Percentiles rank a stretch among this genome's conserved stretches.
Conservation (phyloP, 2,888 invertebrate species). For the Drosophila nigricruria region DNA sequence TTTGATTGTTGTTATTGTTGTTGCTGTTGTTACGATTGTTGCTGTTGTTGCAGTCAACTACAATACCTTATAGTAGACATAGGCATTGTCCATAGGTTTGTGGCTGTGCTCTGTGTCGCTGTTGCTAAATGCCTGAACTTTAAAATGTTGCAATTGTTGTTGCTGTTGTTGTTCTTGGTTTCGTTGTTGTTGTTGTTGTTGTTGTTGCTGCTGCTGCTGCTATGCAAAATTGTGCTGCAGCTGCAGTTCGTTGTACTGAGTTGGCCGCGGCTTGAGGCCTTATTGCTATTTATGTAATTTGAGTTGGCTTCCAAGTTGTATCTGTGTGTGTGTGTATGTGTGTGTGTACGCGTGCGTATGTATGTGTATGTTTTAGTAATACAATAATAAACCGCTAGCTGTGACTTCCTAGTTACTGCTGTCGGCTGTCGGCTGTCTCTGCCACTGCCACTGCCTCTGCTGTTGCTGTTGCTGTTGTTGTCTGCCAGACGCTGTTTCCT, state of each 20-base stretch:
- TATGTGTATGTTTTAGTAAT: slow-evolving; percentile 51
- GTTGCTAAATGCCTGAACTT: slow-evolving; percentile 66
- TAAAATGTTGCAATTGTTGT: slow-evolving; percentile 50
- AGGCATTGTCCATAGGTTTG: slow-evolving; percentile 85
- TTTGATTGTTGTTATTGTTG: slow-evolving; percentile 30
- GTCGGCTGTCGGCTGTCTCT: slow-evolving; percentile 4
- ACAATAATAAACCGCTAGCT: slow-evolving; percentile 73
- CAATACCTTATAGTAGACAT: slow-evolving; percentile 85
- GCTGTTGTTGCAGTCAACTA: slow-evolving; percentile 48
- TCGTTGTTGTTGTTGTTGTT: slow-evolving; percentile 28
- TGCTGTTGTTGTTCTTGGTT: slow-evolving; percentile 20
- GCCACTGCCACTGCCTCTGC: background rate
- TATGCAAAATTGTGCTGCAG: slow-evolving; percentile 60
- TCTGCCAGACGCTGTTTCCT: slow-evolving; percentile 50
- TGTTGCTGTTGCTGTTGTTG: slow-evolving; percentile 14
- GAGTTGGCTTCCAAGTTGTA: slow-evolving; percentile 60
- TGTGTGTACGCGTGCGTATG: slow-evolving; percentile 14
- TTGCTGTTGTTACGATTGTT: slow-evolving; percentile 13
- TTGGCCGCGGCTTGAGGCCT: slow-evolving; percentile 33
- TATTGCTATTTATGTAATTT: slow-evolving; percentile 77
- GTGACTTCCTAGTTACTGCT: slow-evolving; percentile 65
- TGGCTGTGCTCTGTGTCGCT: slow-evolving; percentile 63
- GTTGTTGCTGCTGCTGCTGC: slow-evolving; percentile 36
- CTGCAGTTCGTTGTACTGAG: slow-evolving; percentile 75
- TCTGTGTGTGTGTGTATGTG: slow-evolving; percentile 60